Evolutionary conservation across 1,140 invertebrate species (phyloP).

Genomic region (Drosophila truncata): DNA sequence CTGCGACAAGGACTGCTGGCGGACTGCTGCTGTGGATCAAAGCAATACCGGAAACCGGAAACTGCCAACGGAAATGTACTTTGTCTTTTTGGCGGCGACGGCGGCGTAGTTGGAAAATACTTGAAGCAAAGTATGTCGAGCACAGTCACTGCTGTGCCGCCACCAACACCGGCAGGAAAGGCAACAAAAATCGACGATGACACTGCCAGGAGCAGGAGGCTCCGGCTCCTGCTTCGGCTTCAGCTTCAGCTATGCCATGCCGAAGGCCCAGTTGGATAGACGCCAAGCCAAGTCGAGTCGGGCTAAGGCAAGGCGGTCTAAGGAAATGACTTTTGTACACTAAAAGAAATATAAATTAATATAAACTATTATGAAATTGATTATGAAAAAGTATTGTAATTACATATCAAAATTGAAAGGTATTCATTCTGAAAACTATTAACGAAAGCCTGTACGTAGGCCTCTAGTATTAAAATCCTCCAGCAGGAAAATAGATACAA

Average conservation of each 20-base stretch:
- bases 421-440: not conserved
- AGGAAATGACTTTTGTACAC: conserved; percentile 24
- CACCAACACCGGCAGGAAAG: conserved; percentile 32
- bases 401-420: too few relatives aligned
- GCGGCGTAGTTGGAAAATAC: conserved; percentile 73
- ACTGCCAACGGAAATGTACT: conserved; percentile 82
- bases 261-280: conserved; percentile 60
- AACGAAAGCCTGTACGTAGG: not conserved
- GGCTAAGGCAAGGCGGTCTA: conserved; percentile 9
- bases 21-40: conserved; percentile 48
- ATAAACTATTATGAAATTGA: too few relatives aligned
- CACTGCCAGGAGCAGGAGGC: conserved; percentile 11
- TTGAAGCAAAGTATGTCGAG: conserved; percentile 78
- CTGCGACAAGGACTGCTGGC: conserved; percentile 26
- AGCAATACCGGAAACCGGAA: conserved; percentile 81
- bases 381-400: too few relatives aligned
- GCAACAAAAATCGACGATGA: conserved; percentile 25
- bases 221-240: not conserved
- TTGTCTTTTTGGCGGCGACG: conserved; percentile 80
- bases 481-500: too few relatives aligned
- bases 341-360: not conserved
- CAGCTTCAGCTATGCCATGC: conserved; percentile 9
- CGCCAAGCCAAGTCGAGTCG: conserved; percentile 56
- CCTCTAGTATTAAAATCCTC: not conserved
- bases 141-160: conserved; percentile 40